A percentile compares a stretch with the other conserved stretches of the same genome.
These are phyloP conservation scores for Asobara japonica DNA, from an alignment of 1,140 invertebrate species.

Conservation along the genomic window DNA sequence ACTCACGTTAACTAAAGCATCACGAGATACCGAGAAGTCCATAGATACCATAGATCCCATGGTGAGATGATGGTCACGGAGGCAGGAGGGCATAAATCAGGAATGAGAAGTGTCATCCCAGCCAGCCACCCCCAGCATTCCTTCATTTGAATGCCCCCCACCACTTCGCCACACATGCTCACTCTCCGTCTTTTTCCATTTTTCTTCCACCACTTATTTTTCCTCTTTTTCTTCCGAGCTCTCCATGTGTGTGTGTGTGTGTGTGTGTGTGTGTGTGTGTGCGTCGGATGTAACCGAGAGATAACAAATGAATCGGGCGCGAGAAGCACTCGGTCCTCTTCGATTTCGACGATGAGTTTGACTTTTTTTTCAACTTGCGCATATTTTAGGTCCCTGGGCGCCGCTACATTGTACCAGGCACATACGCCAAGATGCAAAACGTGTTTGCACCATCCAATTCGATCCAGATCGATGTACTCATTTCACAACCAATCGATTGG, in stretches of 20 bases:
- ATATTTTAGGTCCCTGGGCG: conserved; percentile 10
- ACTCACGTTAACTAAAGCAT: conserved; percentile 4
- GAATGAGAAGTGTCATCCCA: conserved; percentile 55
- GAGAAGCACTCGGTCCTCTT: conserved; percentile 9
- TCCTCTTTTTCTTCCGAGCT: conserved; percentile 27
- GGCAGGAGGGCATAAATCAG: conserved; percentile 55
- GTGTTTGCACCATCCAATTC: conserved; percentile 1
- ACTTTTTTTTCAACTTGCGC: conserved; percentile 19
- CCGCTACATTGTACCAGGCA: not conserved
- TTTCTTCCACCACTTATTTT: conserved; percentile 36
- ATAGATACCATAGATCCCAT: conserved; percentile 54
- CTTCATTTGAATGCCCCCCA: conserved; percentile 55
- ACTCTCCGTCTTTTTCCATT: conserved; percentile 37
- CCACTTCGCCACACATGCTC: conserved; percentile 22
- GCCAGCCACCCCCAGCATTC: conserved; percentile 47
- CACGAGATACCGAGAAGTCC: too few species aligned
- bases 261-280: too few species aligned
- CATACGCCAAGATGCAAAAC: not conserved
- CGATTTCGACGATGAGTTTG: conserved; percentile 32
- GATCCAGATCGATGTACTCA: conserved; percentile 23
- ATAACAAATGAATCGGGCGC: conserved; percentile 30
- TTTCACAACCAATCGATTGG: conserved; percentile 5
- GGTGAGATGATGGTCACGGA: conserved; percentile 55
- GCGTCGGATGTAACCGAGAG: conserved; percentile 42
- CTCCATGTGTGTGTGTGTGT: too few species aligned